Percentiles rank a stretch among this genome's conserved stretches.
Evolutionary conservation across 2,113 vertebrate genomes (phyloP).

Genomic region (Sceloporus undulatus): DNA sequence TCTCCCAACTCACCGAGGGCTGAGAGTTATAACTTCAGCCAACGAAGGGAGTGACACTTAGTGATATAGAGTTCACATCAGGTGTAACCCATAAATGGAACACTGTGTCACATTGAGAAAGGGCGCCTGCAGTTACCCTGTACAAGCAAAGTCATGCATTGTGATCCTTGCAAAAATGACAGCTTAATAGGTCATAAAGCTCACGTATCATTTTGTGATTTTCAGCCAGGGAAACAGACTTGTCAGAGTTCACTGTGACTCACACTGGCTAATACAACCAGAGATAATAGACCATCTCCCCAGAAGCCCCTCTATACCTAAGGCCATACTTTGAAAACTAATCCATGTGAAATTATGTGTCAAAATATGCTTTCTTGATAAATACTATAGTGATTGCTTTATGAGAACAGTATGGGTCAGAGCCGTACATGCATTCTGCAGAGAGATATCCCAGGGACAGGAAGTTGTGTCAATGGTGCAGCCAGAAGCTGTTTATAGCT

Average conservation of each 20-base stretch:
- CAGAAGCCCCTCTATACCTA: background rate
- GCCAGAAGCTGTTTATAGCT: constrained; percentile 16
- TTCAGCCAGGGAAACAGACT: constrained; percentile 26
- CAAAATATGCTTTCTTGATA: background rate
- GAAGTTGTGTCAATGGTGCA: constrained; percentile 1
- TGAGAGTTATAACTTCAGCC: background rate
- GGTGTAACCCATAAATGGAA: background rate
- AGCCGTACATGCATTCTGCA: fast-evolving
- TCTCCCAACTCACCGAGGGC: too few relatives aligned
- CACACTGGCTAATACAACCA: background rate
- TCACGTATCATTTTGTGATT: constrained; percentile 45
- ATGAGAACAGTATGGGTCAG: background rate
- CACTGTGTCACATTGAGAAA: background rate
- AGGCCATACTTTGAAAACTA: background rate
- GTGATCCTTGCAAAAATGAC: constrained; percentile 25
- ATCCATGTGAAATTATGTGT: background rate
- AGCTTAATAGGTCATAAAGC: constrained; percentile 54
- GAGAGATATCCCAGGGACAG: background rate
- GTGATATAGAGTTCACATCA: fast-evolving
- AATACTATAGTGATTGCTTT: background rate
- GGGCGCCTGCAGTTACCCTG: background rate
- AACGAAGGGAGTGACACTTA: background rate
- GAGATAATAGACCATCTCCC: background rate
- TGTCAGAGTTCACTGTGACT: background rate
- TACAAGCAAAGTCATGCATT: background rate